These are phyloP conservation scores for Cynopterus brachyotis DNA, from an alignment of 2,113 vertebrate genomes.

Conservation along the genomic window DNA sequence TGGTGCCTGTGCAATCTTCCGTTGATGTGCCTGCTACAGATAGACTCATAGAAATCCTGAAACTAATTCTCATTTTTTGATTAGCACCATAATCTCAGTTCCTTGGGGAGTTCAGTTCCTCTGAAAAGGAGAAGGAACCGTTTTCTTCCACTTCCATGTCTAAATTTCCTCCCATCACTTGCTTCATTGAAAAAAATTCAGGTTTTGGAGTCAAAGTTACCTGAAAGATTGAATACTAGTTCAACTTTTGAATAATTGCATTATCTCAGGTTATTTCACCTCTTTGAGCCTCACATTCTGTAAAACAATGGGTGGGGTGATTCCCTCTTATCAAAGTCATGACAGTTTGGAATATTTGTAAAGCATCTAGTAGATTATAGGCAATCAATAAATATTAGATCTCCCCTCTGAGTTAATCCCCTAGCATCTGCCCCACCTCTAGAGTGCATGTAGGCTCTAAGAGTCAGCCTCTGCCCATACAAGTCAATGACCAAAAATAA, in stretches of 20 bases:
- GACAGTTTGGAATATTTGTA: neutral
- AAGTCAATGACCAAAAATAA: neutral
- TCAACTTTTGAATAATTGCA: neutral
- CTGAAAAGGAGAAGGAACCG: neutral
- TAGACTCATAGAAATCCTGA: neutral
- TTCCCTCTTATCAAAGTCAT: neutral
- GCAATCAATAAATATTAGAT: neutral
- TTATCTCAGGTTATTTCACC: neutral
- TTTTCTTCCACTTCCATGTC: neutral
- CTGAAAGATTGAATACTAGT: conserved; percentile 7
- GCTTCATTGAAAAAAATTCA: neutral
- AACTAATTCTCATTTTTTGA: conserved; percentile 14
- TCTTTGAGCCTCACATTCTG: neutral
- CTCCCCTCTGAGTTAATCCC: neutral
- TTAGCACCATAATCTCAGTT: neutral
- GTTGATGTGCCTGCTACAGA: neutral
- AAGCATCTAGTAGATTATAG: neutral
- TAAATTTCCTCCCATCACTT: neutral
- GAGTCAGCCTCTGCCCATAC: neutral
- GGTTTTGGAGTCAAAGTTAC: neutral
- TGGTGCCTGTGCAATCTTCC: neutral
- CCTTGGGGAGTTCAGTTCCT: neutral
- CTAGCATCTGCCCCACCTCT: neutral
- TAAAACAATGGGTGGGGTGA: neutral
- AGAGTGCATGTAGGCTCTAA: neutral